Evolutionary conservation across 2,888 invertebrate species (phyloP), one percentile per base, ranked within the genome.

Genomic region (Pyrrhia umbra): DNA sequence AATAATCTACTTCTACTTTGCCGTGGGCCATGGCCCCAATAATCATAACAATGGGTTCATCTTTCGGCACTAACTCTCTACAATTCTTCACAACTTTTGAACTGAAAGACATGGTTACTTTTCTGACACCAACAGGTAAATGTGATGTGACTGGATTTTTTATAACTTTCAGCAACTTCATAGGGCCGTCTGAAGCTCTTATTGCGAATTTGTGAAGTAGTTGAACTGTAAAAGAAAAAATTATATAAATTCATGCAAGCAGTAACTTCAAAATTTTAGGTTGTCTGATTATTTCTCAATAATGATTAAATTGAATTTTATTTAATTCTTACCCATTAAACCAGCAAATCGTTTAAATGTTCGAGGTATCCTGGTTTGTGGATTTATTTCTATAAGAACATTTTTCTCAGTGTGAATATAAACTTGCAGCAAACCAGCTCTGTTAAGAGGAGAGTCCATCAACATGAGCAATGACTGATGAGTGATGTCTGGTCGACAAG

Each of bases 11-110:
- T 80, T 96, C 96, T 68, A 99, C 97, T 91, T 97, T 97, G 58
- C 99, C 99, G 92, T 99, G 98, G 0, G 99, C 99, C 97, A 99
- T 99, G 2, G 99, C 99, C 40, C 99, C 99, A 62, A 99, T 95
- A 2, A 99, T 97, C 77, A 99, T 95, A 0, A 97, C 98, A 61
- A 99, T 96, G 0, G 99, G 99, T 71, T 98, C 97, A 50, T 96
- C 95, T 15, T 95, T 92, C 0, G 98, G 98, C 8, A 98, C 98
- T 34, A 99, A 88, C 42, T 98, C 97, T 62, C 96, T 93, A 56
- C 98, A 97, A 79, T 97, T 96, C 49, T 92, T 83, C 0, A 96
- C 92, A 75, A 97, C 95, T 76, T 97, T 97, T 0, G 98, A 97
- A 74, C 97, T 97, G 90, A 98, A 99, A 8, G 99, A 99, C 95